Evolutionary conservation across 2,797 vertebrate genomes (phyloP).

Genomic region (Halcyon badia): DNA sequence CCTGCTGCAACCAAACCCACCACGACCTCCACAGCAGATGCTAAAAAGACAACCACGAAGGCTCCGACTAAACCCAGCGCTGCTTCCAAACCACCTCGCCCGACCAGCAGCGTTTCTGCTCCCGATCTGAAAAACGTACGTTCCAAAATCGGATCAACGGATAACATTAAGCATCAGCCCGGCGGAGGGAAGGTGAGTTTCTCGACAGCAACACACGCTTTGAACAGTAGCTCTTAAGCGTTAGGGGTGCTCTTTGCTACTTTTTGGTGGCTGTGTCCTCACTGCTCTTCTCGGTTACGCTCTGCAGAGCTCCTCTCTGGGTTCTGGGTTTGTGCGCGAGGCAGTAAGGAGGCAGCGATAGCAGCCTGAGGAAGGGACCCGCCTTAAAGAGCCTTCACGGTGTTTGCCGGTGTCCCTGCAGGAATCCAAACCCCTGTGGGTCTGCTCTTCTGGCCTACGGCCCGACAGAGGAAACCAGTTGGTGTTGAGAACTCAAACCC

Average conservation of each 20-base stretch:
- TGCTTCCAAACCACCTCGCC: conserved; percentile 55
- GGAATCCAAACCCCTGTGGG: background rate
- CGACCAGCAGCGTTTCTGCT: conserved; percentile 61
- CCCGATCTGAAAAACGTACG: conserved; percentile 87
- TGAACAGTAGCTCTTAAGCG: background rate
- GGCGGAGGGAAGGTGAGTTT: conserved; percentile 91
- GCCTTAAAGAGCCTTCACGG: background rate
- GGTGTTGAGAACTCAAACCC: background rate
- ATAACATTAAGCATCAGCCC: conserved; percentile 93
- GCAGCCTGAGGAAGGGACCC: background rate
- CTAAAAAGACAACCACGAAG: conserved; percentile 84
- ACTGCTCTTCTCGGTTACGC: background rate
- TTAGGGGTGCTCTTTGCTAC: background rate
- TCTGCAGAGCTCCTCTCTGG: background rate
- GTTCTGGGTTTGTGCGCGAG: background rate
- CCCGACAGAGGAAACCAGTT: background rate
- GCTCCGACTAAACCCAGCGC: conserved; percentile 42
- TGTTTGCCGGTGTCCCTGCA: accelerated
- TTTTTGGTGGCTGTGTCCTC: background rate
- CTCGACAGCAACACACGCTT: accelerated
- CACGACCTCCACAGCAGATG: conserved; percentile 73
- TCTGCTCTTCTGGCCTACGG: accelerated
- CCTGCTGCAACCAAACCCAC: conserved; percentile 64
- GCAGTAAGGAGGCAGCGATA: background rate
- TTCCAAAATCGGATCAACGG: conserved; percentile 92